Evolutionary conservation across 2,797 vertebrate species (phyloP).

Genomic region (Cygnus olor): DNA sequence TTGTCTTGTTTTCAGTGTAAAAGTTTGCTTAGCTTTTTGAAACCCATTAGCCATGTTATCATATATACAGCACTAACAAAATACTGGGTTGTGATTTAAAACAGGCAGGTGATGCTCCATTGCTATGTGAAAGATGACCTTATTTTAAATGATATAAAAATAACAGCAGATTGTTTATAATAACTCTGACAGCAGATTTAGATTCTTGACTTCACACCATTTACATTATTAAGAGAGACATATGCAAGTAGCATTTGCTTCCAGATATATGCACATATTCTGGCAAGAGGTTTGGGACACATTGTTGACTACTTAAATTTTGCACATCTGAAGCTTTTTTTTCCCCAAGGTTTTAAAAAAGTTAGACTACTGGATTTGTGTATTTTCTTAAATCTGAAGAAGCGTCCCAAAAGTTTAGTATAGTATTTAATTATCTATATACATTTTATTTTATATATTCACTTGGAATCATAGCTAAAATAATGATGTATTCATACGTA

Average conservation of each 20-base stretch:
- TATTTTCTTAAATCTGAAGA: background rate
- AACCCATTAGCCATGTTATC: background rate
- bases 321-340: background rate
- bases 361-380: background rate
- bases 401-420: background rate
- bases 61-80: background rate
- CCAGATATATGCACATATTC: background rate
- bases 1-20: background rate
- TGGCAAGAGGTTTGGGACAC: background rate
- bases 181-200: constrained; percentile 20
- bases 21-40: background rate
- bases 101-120: background rate
- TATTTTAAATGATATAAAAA: constrained; percentile 30
- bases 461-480: background rate
- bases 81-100: background rate
- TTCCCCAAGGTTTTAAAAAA: background rate
- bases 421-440: background rate
- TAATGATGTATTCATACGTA: background rate
- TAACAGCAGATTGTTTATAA: constrained; percentile 52
- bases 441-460: background rate
- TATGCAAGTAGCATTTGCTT: constrained; percentile 28
- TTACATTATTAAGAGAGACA: constrained; percentile 22
- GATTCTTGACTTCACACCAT: constrained; percentile 34
- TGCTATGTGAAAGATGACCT: constrained; percentile 5
- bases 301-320: background rate